phyloP scores from a whole-genome alignment of 1,140 invertebrate genomes.

The Formica selysi region DNA sequence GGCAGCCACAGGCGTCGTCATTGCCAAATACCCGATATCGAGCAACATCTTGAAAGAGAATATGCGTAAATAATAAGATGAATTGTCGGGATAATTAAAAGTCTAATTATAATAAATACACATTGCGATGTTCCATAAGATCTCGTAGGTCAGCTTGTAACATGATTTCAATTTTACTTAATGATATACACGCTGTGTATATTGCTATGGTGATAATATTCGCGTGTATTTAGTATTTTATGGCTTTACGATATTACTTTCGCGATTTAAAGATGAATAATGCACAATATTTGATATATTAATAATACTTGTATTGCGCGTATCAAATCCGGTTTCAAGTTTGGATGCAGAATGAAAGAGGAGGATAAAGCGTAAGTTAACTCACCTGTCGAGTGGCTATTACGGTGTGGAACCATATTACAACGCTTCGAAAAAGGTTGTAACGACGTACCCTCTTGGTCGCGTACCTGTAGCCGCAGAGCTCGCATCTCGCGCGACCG shows the following conservation, averaged over 20 bases:
- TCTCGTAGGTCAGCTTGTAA: neutral
- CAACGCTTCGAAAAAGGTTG: constrained; percentile 85
- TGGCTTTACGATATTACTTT: neutral
- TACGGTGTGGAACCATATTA: constrained; percentile 87
- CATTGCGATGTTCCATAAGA: neutral
- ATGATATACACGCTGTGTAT: neutral
- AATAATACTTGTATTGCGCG: neutral
- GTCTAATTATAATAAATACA: constrained; percentile 12
- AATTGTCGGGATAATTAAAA: constrained; percentile 24
- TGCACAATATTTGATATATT: neutral
- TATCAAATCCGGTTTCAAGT: neutral
- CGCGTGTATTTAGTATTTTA: neutral
- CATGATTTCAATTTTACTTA: constrained; percentile 8
- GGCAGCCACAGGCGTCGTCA: constrained; percentile 87
- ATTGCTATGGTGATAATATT: neutral
- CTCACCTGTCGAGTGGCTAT: constrained; percentile 87
- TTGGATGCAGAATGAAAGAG: neutral
- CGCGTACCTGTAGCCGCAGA: constrained; percentile 87
- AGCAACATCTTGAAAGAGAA: constrained; percentile 85
- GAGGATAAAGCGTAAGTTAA: neutral
- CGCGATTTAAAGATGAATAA: neutral
- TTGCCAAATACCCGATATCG: constrained; percentile 87
- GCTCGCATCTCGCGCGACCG: constrained; percentile 87
- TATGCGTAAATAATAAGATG: neutral
- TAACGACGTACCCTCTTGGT: constrained; percentile 87